Percentiles rank a stretch among this genome's conserved stretches.
Conservation (phyloP, 2,113 vertebrate species). For the Heloderma charlesbogerti region DNA sequence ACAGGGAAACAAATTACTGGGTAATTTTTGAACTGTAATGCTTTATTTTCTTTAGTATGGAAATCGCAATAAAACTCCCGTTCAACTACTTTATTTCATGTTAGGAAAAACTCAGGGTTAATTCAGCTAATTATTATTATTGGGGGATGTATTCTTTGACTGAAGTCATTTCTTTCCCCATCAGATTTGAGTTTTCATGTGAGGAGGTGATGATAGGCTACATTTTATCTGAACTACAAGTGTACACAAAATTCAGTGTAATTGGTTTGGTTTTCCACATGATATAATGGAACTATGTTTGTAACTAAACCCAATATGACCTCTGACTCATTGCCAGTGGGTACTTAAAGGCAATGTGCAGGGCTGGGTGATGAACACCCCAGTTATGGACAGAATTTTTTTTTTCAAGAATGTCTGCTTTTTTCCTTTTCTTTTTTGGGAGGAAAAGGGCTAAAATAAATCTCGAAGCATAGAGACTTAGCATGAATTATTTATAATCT, state of each 20-base stretch:
- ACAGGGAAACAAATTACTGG: slow-evolving; percentile 53
- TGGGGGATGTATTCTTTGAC: not conserved
- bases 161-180: not conserved
- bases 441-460: not conserved
- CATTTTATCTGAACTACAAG: not conserved
- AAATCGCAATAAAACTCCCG: not conserved
- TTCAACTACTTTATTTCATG: slow-evolving; percentile 4
- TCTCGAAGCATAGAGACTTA: not conserved
- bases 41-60: slow-evolving; percentile 33
- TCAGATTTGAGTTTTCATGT: not conserved
- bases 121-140: not conserved
- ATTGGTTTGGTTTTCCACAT: not conserved
- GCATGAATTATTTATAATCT: not conserved
- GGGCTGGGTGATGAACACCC: not conserved
- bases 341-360: not conserved
- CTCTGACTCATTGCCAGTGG: not conserved
- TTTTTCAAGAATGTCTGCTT: not conserved
- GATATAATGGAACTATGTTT: not conserved
- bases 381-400: not conserved
- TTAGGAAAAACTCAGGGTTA: not conserved
- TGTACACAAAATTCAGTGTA: not conserved
- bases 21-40: slow-evolving; percentile 20
- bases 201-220: not conserved
- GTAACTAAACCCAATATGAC: not conserved
- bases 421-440: not conserved